Percentiles rank a stretch among this genome's conserved stretches.
Evolutionary conservation across 2,888 invertebrate species (phyloP).

Genomic region (Holacanthella duospinosa): DNA sequence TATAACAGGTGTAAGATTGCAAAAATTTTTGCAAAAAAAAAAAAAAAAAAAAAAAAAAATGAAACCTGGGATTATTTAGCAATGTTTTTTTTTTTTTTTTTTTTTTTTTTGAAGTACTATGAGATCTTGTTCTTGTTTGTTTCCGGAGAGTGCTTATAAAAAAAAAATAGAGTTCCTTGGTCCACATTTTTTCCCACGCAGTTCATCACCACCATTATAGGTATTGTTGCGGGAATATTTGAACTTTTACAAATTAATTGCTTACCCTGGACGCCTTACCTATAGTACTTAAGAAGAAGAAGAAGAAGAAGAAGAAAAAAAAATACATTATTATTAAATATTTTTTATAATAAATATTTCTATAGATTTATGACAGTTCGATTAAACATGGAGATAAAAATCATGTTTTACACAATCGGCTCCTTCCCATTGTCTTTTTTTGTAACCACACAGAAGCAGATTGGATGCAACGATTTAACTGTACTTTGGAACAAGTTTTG

Average conservation of each 20-base stretch:
- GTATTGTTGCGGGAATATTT: not conserved
- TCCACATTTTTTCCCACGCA: conserved; percentile 4
- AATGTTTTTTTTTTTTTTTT: not conserved
- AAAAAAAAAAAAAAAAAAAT: not conserved
- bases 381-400: not conserved
- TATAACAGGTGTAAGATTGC: not conserved
- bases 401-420: too few species aligned
- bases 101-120: too few species aligned
- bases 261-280: too few species aligned
- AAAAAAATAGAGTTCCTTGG: not conserved
- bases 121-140: too few species aligned
- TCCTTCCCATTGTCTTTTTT: too few species aligned
- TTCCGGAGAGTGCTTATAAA: not conserved
- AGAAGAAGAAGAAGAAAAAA: too few species aligned
- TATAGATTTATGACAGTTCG: not conserved
- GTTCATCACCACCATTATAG: not conserved
- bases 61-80: not conserved
- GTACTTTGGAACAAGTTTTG: too few species aligned
- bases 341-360: not conserved
- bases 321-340: too few species aligned
- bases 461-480: too few species aligned
- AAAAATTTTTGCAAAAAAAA: not conserved
- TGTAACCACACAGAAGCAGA: too few species aligned
- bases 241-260: not conserved
- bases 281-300: too few species aligned